Percentiles rank a stretch among this genome's conserved stretches.
Evolutionary conservation across 2,113 vertebrate species (phyloP).

Genomic region (Potamarius usumacintae): DNA sequence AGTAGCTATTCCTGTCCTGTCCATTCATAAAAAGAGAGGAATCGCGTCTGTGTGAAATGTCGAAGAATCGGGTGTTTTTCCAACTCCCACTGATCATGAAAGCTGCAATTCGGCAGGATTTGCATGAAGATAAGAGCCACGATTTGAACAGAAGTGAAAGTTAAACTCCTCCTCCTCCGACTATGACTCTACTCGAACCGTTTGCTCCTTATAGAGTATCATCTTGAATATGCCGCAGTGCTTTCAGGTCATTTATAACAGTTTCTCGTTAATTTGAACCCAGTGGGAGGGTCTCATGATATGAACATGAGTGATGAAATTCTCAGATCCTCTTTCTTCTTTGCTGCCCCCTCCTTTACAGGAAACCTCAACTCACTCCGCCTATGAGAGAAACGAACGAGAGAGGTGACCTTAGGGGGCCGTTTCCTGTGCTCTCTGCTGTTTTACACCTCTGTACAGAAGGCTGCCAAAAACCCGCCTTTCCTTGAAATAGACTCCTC

Average conservation of each 20-base stretch:
- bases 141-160: background rate
- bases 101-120: background rate
- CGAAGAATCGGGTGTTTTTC: background rate
- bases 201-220: background rate
- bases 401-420: conserved; percentile 17
- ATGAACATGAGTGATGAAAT: background rate
- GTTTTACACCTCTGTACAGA: conserved; percentile 22
- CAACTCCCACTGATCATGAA: background rate
- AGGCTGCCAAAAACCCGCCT: background rate
- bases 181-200: background rate
- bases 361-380: conserved; percentile 34
- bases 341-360: conserved; percentile 21
- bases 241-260: background rate
- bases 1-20: background rate
- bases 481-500: background rate
- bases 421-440: conserved; percentile 29
- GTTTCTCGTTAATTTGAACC: background rate
- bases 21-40: conserved; percentile 33
- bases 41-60: background rate
- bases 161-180: background rate
- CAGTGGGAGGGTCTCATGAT: background rate
- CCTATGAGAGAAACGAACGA: conserved; percentile 13
- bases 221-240: background rate
- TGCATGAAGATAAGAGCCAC: background rate
- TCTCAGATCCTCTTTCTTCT: conserved; percentile 38